Evolutionary conservation across 1,140 invertebrate species (phyloP), one percentile per base, ranked within the genome.

Genomic region (Heliconius congener): DNA sequence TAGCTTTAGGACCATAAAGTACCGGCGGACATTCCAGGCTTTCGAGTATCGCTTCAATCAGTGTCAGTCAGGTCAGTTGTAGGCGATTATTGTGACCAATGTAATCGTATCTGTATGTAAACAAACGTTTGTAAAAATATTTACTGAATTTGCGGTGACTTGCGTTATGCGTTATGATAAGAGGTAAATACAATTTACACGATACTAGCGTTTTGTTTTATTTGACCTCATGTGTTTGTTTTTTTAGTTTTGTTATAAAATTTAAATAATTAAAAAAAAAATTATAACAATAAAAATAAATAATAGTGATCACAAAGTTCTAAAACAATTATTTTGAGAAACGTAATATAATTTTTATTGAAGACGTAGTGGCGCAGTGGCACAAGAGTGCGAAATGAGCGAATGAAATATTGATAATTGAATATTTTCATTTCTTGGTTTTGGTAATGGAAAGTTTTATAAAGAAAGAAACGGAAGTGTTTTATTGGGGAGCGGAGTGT

Each of bases 171-270:
- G 87, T 91, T 87, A 88, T 89, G 89, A 88, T 93, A 92, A 91
- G 86, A 91, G 86, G 92, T 94, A 94, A 94, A 94, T 94, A 94
- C 91, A 94, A 94, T 94, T 94, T 93, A 94, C 92, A 94, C 91
- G 85, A 92, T 91, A 90, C 79, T 85, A 81, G 52, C 11, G 8
- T 9, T 78, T 84, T 83, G 82, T 87, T 89, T 92, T 84, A 90
- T 91, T 91, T 90, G 4, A 57, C 55, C 55, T 57, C 19, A 2
- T 52, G 42, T 9, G 5, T 52, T 19, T 52, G 50, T 52, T 52
- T 37, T 46, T 16, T 46, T 46, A 16, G 13, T 46, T 46, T 16
- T 46, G 42, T 46, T 46, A 46, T 46, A 46, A 46, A 46, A 46
- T 46, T 16, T 46, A 13, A 46, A 46, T 46, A 46, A 46, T 46